Evolutionary conservation across 2,888 invertebrate genomes (phyloP), one percentile per base, ranked within the genome.

Genomic region (Mesochorus sp.): DNA sequence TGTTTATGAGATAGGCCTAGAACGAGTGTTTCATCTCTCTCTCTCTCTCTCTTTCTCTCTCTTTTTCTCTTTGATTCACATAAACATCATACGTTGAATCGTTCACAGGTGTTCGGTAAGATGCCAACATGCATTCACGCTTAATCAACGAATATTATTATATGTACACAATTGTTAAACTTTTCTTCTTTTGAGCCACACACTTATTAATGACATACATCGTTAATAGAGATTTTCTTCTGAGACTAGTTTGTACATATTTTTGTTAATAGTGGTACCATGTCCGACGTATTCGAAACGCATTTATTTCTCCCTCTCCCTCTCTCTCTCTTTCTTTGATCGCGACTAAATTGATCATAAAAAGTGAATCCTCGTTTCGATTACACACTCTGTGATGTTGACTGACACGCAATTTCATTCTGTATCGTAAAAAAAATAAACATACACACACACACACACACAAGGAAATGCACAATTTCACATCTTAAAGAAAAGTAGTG

Each of bases 171-270:
- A 42, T 37, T n/a, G n/a, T n/a, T n/a, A n/a, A n/a, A n/a, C n/a
- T n/a, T n/a, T n/a, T n/a, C n/a, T 61, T 61, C 1, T 28, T 76
- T 66, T 73, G 47, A 76, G 76, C 62, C 67, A 70, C 64, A 55
- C 51, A 42, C 26, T 51, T 59, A 53, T 57, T 64, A 26, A 71
- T 59, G 72, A 76, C 39, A 70, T 66, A 71, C 73, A 78, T 77
- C 42, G 73, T 76, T 79, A 72, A 79, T 47, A 80, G 59, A 80
- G 59, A 76, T 76, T 79, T 66, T 6, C 39, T 47, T 71, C 77
- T 76, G 79, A 75, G 81, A 83, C 78, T 82, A 85, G 74, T 83
- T 83, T 83, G 82, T 83, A 84, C 83, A 83, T 80, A 62, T 76
- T 76, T 62, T 70, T 66, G 55, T 79, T 39, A 61, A 71, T 55